These are phyloP conservation scores for Scomber scombrus DNA, from an alignment of 2,113 vertebrate species.

Conservation along the genomic window DNA sequence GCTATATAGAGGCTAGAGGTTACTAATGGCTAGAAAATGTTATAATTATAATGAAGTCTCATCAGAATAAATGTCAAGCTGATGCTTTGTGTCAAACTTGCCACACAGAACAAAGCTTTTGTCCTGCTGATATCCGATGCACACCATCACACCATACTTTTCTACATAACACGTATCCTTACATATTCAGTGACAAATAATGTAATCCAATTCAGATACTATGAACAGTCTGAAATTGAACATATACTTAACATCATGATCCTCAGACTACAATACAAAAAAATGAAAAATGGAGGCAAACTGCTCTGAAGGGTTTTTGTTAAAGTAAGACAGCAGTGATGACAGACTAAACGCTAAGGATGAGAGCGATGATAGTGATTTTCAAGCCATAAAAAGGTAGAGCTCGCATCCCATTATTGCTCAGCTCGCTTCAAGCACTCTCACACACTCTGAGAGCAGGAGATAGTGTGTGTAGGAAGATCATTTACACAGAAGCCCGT, in stretches of 20 bases:
- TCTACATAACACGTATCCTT: background rate
- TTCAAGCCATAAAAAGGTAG: conserved; percentile 56
- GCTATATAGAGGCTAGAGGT: background rate
- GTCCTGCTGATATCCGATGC: background rate
- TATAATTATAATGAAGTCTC: background rate
- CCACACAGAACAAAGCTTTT: background rate
- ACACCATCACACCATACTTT: background rate
- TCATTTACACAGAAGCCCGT: conserved; percentile 41
- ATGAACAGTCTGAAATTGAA: conserved; percentile 29
- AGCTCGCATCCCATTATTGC: conserved; percentile 43
- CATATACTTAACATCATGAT: conserved; percentile 12
- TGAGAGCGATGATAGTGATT: conserved; percentile 54
- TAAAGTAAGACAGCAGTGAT: conserved; percentile 34
- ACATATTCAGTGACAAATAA: conserved; percentile 1
- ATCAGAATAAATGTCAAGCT: background rate
- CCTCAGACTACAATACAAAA: conserved; percentile 12
- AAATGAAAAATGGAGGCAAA: conserved; percentile 20
- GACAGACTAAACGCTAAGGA: conserved; percentile 45
- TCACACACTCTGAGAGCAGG: conserved; percentile 35
- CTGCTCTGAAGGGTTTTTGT: conserved; percentile 25
- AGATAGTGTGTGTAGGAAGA: conserved; percentile 63
- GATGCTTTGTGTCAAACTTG: background rate
- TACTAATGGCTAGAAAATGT: background rate
- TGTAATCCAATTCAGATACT: background rate
- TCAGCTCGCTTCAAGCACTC: conserved; percentile 40